Base-by-base conservation (phyloP, 2,797 vertebrate species). In the Decapterus maruadsi region DNA sequence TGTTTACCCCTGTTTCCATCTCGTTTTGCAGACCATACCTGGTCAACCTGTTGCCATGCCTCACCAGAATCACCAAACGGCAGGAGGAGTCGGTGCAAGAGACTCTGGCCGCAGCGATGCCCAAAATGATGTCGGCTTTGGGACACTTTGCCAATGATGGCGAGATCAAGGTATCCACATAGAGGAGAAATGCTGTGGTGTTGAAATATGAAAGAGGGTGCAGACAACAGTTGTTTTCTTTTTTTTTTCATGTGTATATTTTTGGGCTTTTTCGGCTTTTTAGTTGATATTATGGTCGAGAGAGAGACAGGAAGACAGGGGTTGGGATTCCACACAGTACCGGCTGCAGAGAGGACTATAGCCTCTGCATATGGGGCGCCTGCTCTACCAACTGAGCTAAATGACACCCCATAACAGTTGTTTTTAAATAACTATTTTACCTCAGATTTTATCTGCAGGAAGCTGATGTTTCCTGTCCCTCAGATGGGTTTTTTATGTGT, bases 121-220 rank as follows among this genome's bases (percentile, higher is more conserved):
- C 98, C 80, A 99, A 99, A 93, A 97, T 99, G 71, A 97, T 99
- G 97, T 88, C 96, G 31, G 94, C 97, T 0, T 95, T 99, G 8
- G 98, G 98, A 81, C 96, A 97, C 80, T 99, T 99, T 65, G 98
- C 97, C 17, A 99, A 99, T 0, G 98, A 99, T 82, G 96, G 95
- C 79, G 98, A 99, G 87, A 96, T 99, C 78, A 99, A 99, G 98
- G 98, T 99, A 96, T n/a, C 43, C 14, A 57, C 11, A 42, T 22
- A 59, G 34, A 65, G 46, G 3, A 36, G 43, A 58, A 17, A 29
- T 16, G 11, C 2, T 31, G 13, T 31, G 13, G 6, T 4, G 26
- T 29, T 12, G 19, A 8, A 17, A 46, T 11, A 4, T 2, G 0
- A 12, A 14, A 31, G 31, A 26, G 4, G 8, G 11, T 1, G 14